These are phyloP conservation scores for Henicopernis longicauda DNA, from an alignment of 2,113 vertebrate species.

Conservation along the genomic window DNA sequence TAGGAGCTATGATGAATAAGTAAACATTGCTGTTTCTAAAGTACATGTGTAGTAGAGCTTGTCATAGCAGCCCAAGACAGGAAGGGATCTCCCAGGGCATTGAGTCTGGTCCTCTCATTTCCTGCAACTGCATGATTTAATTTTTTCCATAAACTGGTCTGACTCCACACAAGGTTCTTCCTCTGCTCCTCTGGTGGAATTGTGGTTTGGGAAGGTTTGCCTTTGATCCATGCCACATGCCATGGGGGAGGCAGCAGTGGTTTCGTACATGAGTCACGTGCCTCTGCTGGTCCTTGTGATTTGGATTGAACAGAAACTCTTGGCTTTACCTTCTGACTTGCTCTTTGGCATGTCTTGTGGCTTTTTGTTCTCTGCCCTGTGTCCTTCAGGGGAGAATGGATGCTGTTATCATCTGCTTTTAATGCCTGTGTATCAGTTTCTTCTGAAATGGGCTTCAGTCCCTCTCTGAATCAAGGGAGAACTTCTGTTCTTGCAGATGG, in stretches of 20 bases:
- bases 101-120: background rate
- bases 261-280: fast-evolving
- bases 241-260: background rate
- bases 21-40: background rate
- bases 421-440: background rate
- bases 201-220: background rate
- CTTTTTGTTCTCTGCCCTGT: background rate
- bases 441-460: background rate
- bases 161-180: background rate
- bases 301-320: background rate
- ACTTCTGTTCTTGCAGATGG: background rate
- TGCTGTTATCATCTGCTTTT: background rate
- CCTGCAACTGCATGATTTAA: background rate
- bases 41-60: background rate
- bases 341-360: background rate
- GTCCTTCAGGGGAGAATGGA: background rate
- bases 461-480: background rate
- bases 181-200: fast-evolving
- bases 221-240: background rate
- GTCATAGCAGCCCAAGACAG: background rate
- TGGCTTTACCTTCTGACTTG: background rate
- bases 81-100: background rate
- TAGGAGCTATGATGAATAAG: background rate
- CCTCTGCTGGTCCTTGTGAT: background rate
- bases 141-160: background rate